These are phyloP conservation scores for Corythornis madagascariensis DNA, from an alignment of 2,113 vertebrate species.

Conservation along the genomic window DNA sequence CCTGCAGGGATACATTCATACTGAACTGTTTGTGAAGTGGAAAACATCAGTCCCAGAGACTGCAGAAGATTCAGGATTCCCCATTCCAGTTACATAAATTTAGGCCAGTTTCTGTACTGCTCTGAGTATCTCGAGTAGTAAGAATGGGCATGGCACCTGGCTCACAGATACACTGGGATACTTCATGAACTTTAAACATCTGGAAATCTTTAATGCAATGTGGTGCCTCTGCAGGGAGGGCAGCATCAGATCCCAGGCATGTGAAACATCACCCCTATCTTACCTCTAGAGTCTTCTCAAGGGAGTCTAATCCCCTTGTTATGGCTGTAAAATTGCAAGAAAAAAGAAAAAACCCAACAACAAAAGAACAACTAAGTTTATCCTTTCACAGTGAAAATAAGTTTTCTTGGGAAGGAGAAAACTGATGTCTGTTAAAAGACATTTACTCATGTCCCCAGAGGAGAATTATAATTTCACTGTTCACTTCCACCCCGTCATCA, in stretches of 20 bases:
- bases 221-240: background rate
- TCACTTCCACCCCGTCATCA: slow-evolving; percentile 32
- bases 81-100: background rate
- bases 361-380: background rate
- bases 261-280: background rate
- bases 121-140: background rate
- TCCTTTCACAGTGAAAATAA: background rate
- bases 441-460: slow-evolving; percentile 29
- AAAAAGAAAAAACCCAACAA: too few relatives aligned
- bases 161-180: background rate
- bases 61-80: background rate
- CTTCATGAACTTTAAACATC: background rate
- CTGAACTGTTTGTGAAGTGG: background rate
- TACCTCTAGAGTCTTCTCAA: background rate
- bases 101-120: background rate
- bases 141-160: background rate
- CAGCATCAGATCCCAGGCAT: background rate
- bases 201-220: background rate
- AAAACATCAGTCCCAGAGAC: background rate
- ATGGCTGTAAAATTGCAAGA: background rate
- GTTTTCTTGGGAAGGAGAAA: slow-evolving; percentile 1
- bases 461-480: slow-evolving; percentile 34
- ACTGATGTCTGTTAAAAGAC: background rate
- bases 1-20: slow-evolving; percentile 66
- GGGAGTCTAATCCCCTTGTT: slow-evolving; percentile 2